Evolutionary conservation across 2,888 invertebrate species (phyloP), one percentile per base, ranked within the genome.

Genomic region (Anorthoa munda): DNA sequence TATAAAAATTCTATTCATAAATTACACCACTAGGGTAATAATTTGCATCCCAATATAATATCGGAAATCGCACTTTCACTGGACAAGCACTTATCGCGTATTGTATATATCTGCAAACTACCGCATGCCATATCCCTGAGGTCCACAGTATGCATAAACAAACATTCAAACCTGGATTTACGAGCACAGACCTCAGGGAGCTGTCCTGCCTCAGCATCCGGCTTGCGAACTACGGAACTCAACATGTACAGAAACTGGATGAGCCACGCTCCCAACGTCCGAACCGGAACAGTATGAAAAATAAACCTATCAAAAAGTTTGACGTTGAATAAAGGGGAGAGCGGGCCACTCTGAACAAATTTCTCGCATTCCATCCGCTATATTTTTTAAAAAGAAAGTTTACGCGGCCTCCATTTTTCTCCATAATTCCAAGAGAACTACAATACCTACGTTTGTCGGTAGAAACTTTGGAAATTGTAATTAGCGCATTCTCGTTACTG

Each of bases 131-230:
- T 72, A 77, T 77, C 84, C 80, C 85, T 31, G 71, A 76, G 85
- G 85, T 78, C 80, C 75, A 81, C 80, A 87, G 79, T 82, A 82
- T 87, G 86, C 86, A 87, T 87, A 88, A 87, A 89, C 90, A 88
- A 89, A 87, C 84, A 86, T 88, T 82, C 84, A 83, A 86, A 88
- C 82, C 86, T 87, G 87, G 86, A 90, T 91, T 91, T 91, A 90
- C 86, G 87, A 87, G 86, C 82, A 74, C 78, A 79, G 75, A 65
- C 91, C 87, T 89, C 68, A 63, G 89, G 88, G 90, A 88, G 75
- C 83, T 77, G 81, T 84, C 79, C 76, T 81, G 77, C 77, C 73
- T 72, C 68, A 81, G 77, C 64, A 76, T 65, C 72, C 79, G 66
- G 69, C 59, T 79, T 77, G 79, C 72, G 79, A 78, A 72, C 63